A percentile compares a stretch with the other conserved stretches of the same genome.
phyloP scores from a whole-genome alignment of 1,140 invertebrate species.

The Anthonomus grandis region DNA sequence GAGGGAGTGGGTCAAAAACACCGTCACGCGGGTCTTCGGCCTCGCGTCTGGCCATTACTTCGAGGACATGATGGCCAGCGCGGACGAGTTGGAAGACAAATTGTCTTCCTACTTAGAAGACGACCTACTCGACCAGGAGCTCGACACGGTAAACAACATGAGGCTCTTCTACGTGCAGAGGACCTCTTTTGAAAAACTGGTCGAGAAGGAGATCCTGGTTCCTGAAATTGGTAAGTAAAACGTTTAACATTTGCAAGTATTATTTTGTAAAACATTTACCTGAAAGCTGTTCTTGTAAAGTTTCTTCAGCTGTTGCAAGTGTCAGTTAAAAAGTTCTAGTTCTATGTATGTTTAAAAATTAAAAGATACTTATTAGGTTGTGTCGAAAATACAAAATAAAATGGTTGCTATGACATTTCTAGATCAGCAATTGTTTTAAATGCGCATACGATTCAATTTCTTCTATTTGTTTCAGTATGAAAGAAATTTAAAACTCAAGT shows the following conservation, averaged over 20 bases:
- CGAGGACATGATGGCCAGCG: slow-evolving; percentile 48
- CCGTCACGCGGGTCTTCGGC: slow-evolving; percentile 46
- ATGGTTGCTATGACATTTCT: too few relatives aligned
- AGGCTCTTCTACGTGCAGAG: slow-evolving; percentile 50
- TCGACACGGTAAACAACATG: slow-evolving; percentile 36
- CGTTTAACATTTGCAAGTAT: too few relatives aligned
- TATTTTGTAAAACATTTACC: too few relatives aligned
- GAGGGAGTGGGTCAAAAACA: slow-evolving; percentile 50
- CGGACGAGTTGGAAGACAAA: slow-evolving; percentile 48
- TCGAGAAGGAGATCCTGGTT: slow-evolving; percentile 51
- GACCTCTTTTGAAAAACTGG: slow-evolving; percentile 49
- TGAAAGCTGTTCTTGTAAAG: too few relatives aligned
- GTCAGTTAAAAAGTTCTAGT: too few relatives aligned
- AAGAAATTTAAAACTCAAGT: too few relatives aligned
- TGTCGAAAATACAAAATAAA: too few relatives aligned
- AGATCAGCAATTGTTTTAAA: too few relatives aligned
- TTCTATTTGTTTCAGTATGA: too few relatives aligned
- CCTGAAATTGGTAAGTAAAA: slow-evolving; percentile 47
- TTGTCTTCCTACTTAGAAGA: slow-evolving; percentile 47
- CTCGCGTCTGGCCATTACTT: slow-evolving; percentile 46
- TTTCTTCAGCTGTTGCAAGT: neutral
- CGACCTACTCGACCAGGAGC: slow-evolving; percentile 38
- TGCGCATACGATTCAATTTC: too few relatives aligned
- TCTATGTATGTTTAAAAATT: too few relatives aligned
- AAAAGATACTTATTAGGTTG: too few relatives aligned